These are phyloP conservation scores for Hippocampus comes DNA, from an alignment of 2,113 vertebrate species.

Conservation along the genomic window DNA sequence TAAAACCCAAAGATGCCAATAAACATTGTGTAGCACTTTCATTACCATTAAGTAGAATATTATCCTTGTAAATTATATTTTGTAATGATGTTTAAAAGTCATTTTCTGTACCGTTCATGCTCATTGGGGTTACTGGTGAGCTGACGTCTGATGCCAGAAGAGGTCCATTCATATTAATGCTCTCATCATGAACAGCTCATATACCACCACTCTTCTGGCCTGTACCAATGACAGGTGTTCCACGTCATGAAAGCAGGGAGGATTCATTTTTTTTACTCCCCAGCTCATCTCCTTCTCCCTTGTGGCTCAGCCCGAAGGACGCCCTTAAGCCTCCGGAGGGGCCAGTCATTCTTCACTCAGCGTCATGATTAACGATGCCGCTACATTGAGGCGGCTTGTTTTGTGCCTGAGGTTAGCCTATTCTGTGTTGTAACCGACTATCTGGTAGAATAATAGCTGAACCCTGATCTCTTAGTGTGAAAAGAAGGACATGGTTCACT, in stretches of 20 bases:
- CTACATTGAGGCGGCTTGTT: slow-evolving; percentile 27
- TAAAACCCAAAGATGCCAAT: too few relatives aligned
- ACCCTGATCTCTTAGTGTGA: slow-evolving; percentile 25
- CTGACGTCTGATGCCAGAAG: neutral
- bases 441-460: slow-evolving; percentile 29
- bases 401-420: slow-evolving; percentile 16
- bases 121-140: too few relatives aligned
- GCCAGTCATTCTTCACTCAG: slow-evolving; percentile 46
- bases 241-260: slow-evolving; percentile 28
- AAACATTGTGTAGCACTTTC: too few relatives aligned
- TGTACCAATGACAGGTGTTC: slow-evolving; percentile 31
- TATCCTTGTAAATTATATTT: too few relatives aligned
- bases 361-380: slow-evolving; percentile 51
- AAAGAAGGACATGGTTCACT: slow-evolving; percentile 33
- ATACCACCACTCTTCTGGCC: slow-evolving; percentile 20
- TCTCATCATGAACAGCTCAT: slow-evolving; percentile 1
- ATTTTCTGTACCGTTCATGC: too few relatives aligned
- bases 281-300: slow-evolving; percentile 35
- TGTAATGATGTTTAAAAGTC: too few relatives aligned
- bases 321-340: slow-evolving; percentile 41
- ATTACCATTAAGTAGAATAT: too few relatives aligned
- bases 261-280: slow-evolving; percentile 23
- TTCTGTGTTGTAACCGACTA: slow-evolving; percentile 19
- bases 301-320: slow-evolving; percentile 53
- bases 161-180: slow-evolving; percentile 27